These are phyloP conservation scores for Rhinogobius similis DNA, from an alignment of 2,113 vertebrate species.

Conservation along the genomic window DNA sequence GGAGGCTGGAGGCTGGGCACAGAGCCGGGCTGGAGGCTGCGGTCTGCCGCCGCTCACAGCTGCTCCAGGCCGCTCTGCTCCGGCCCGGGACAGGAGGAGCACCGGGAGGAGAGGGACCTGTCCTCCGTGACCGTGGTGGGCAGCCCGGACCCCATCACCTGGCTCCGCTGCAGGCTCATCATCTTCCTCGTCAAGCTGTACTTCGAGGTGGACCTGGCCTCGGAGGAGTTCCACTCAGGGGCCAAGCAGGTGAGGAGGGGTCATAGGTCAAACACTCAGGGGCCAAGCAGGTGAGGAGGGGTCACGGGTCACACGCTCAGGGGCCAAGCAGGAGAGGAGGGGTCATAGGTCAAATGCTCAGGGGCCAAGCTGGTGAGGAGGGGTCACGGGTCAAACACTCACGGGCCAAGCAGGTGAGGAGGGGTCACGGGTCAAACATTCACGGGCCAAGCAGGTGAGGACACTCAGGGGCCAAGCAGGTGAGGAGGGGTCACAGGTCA, in stretches of 20 bases:
- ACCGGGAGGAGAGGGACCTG: not conserved
- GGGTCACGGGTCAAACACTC: too few species aligned
- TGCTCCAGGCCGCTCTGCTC: not conserved
- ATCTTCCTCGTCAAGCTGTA: slow-evolving; percentile 41
- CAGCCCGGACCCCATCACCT: slow-evolving; percentile 62
- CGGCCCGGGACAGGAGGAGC: not conserved
- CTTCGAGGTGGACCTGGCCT: slow-evolving; percentile 51
- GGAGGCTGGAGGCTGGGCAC: not conserved
- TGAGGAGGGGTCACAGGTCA: not conserved
- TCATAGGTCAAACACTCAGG: not conserved
- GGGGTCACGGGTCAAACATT: too few species aligned
- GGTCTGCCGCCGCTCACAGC: slow-evolving; percentile 20
- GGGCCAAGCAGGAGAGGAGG: too few species aligned
- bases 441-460: too few species aligned
- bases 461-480: too few species aligned
- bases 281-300: too few species aligned
- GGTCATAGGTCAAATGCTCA: too few species aligned
- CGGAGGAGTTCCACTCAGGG: slow-evolving; percentile 59
- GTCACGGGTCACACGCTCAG: too few species aligned
- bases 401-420: too few species aligned
- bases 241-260: slow-evolving; percentile 56
- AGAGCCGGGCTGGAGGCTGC: not conserved
- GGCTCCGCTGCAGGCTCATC: slow-evolving; percentile 57
- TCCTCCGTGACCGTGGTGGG: slow-evolving; percentile 56
- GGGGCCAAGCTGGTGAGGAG: too few species aligned